Evolutionary conservation across 2,888 invertebrate genomes (phyloP).

Genomic region (Folsomia candida): DNA sequence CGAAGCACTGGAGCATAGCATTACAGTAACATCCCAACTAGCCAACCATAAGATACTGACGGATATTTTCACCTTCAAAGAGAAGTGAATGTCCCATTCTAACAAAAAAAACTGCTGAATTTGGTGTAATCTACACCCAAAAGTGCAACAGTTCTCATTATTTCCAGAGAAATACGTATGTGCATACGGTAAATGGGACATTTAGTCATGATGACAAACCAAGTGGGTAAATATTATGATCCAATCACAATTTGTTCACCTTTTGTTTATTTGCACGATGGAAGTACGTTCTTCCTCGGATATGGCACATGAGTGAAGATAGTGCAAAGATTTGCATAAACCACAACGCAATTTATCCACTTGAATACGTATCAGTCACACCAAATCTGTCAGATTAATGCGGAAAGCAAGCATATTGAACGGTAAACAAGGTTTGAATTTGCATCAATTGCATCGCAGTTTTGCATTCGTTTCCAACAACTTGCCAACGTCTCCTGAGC

Average conservation of each 20-base stretch:
- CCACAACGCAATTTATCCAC: background rate
- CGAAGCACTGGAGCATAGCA: background rate
- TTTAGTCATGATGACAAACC: background rate
- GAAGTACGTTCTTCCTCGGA: background rate
- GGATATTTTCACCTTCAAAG: background rate
- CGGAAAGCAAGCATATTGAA: background rate
- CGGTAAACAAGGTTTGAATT: background rate
- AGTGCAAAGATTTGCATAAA: background rate
- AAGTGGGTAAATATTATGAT: background rate
- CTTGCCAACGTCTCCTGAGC: no score
- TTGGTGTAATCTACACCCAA: no score
- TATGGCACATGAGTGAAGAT: background rate
- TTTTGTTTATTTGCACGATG: background rate
- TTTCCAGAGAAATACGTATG: no score
- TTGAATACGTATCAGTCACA: background rate
- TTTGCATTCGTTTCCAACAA: no score
- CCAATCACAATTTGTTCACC: background rate
- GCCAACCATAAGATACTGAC: background rate
- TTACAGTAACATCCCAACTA: background rate
- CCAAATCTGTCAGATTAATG: background rate
- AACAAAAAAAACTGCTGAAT: no score
- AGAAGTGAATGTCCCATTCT: background rate
- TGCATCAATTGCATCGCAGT: no score
- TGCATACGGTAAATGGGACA: no score
- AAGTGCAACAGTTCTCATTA: no score